Evolutionary conservation across 2,113 vertebrate species (phyloP).

Genomic region (Oceanites oceanicus): DNA sequence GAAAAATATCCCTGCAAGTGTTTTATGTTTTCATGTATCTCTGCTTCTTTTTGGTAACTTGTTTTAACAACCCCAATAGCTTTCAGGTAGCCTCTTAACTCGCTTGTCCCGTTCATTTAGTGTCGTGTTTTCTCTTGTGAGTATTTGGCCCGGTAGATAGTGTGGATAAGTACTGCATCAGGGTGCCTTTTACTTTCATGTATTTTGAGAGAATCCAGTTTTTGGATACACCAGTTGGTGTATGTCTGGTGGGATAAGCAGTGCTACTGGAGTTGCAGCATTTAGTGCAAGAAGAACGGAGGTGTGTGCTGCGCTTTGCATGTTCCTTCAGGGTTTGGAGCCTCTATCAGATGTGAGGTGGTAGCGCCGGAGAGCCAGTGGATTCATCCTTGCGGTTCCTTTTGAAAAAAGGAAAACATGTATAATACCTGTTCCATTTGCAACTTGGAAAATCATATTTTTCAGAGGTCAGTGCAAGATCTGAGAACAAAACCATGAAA

Average conservation of each 20-base stretch:
- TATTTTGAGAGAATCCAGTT: neutral
- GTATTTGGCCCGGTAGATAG: neutral
- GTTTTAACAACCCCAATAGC: neutral
- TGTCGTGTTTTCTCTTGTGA: neutral
- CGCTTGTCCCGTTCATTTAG: neutral
- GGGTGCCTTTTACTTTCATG: neutral
- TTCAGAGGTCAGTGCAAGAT: neutral
- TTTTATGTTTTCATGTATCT: neutral
- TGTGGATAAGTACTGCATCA: neutral
- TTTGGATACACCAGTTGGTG: neutral
- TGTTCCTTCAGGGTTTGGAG: neutral
- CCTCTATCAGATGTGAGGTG: neutral
- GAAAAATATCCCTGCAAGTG: neutral
- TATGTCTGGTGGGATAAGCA: neutral
- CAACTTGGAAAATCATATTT: neutral
- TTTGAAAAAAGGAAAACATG: neutral
- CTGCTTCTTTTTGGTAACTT: neutral
- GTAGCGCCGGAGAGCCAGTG: neutral
- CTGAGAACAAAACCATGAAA: neutral
- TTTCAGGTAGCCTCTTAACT: neutral
- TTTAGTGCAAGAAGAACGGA: neutral
- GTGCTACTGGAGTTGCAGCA: neutral
- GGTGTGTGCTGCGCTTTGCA: neutral
- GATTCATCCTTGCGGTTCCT: neutral
- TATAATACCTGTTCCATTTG: neutral